Evolutionary conservation across 2,113 vertebrate species (phyloP), one percentile per base, ranked within the genome.

Genomic region (Synchiropus splendidus): DNA sequence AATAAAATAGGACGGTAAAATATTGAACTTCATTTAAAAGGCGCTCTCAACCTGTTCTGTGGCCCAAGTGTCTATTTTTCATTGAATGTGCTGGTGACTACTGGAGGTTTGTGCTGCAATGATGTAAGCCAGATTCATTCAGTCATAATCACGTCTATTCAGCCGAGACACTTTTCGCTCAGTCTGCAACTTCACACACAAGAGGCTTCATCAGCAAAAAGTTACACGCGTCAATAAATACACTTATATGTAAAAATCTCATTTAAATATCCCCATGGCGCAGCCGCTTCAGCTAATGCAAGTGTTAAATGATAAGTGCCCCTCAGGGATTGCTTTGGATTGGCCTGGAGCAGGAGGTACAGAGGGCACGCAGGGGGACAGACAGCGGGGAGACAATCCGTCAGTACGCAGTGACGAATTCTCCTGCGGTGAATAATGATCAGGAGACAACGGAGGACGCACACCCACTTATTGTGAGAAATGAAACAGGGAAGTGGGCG

Each of bases 371-470:
- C 17, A 27, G 21, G 8, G 47, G 49, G 36, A 39, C 42, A 58
- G 59, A 64, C 35, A 35, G 47, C 39, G 53, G 38, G 37, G 54
- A 70, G 45, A 64, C 52, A 70, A 75, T 77, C 61, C 66, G 61
- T 69, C 54, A 67, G 47, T 66, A 56, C 54, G 67, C 65, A 44
- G 46, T 39, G 36, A 54, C 9, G 4, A 56, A 43, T 33, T 34
- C 33, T 47, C 57, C 67, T 37, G 63, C 45, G 4, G 50, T 58
- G 71, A 72, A 75, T 77, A 64, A 64, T 55, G 53, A 78, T 78
- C 68, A 81, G 72, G 48, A 51, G 60, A 64, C 49, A 59, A 36
- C 40, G 47, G 68, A 74, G 70, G 65, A 64, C 52, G 64, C 54
- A 36, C 54, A 47, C 52, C 54, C 65, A 44, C 53, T 58, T 58